Base-by-base conservation (phyloP, 2,113 vertebrate species). In the Myrmecobius fasciatus region DNA sequence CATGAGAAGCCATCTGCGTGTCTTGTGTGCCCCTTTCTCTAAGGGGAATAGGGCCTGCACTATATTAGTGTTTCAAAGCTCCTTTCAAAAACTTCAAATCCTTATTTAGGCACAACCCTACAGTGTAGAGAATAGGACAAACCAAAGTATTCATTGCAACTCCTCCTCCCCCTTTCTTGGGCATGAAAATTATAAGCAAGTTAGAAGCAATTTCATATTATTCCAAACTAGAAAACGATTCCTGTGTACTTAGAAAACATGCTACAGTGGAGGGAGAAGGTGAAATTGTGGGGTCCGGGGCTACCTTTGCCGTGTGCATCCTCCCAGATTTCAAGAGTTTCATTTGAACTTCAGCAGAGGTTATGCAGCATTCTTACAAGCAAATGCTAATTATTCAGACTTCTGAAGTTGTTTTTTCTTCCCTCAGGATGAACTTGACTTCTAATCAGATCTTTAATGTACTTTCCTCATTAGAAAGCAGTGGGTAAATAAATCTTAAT, bases 1-100 rank as follows among this genome's bases (percentile, higher is more conserved):
- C 94, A 97, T 97, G 97, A 98, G 95, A 97, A 92, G 96, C 97
- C 97, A 97, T 95, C 67, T 97, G 28, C 96, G 9, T 92, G 25
- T 93, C 95, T 95, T 95, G 22, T 96, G 52, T 96, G 92, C 14
- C 89, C 51, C 96, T 91, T 94, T 97, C 95, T 97, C 89, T 97
- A 14, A 92, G 96, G 94, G 96, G 94, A 97, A 97, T 95, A 95
- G 97, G 96, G 91, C 91, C 20, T 3, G 94, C 95, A 96, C 89
- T 94, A 90, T 97, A 94, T 91, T 24, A 94, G 83, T 51, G 52
- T 96, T 98, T 96, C 97, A 92, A 93, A 93, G 96, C 52, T 92
- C 9, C 94, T 92, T 91, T 98, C 75, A 89, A 97, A 98, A 94
- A 93, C 89, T 96, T 95, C 49, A 56, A 91, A 92, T 98, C 96